Conservation (phyloP, 1,140 invertebrate genomes). For the Bilobella aurantiaca region DNA sequence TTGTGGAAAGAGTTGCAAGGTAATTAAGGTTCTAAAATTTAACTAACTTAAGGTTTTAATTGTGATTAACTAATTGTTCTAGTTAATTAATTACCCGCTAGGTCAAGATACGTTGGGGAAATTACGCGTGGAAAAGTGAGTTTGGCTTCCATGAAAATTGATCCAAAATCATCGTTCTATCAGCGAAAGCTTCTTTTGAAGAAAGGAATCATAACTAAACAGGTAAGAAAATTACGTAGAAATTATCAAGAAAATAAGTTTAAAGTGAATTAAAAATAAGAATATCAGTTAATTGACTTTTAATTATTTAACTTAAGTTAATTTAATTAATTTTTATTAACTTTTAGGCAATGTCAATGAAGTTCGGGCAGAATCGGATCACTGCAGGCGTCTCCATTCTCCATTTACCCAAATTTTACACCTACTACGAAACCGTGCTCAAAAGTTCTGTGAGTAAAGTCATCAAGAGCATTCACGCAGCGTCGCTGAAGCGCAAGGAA, state of each 20-base stretch:
- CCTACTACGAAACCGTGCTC: background rate
- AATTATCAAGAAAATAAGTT: no score
- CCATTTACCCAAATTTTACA: conserved; percentile 52
- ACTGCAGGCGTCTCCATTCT: conserved; percentile 42
- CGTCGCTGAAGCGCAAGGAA: conserved; percentile 7
- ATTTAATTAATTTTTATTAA: conserved; percentile 17
- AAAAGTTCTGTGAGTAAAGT: background rate
- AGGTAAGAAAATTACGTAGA: conserved; percentile 38
- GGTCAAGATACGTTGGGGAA: conserved; percentile 53
- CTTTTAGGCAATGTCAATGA: conserved; percentile 38
- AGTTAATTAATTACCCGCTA: no score
- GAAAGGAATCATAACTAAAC: conserved; percentile 54
- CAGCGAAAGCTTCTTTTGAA: conserved; percentile 51
- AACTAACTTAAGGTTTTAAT: no score
- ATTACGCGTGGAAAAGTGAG: conserved; percentile 55
- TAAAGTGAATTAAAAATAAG: background rate
- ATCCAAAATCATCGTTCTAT: conserved; percentile 57
- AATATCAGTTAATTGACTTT: conserved; percentile 17
- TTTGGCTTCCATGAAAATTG: conserved; percentile 41
- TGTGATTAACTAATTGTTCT: no score
- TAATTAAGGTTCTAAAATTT: no score
- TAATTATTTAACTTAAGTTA: conserved; percentile 29
- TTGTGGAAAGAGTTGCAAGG: background rate
- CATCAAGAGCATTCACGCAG: background rate
- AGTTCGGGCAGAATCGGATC: conserved; percentile 40